Percentiles rank a stretch among this genome's conserved stretches.
These are phyloP conservation scores for Lepeophtheirus salmonis DNA, from an alignment of 1,140 invertebrate species.

Conservation along the genomic window DNA sequence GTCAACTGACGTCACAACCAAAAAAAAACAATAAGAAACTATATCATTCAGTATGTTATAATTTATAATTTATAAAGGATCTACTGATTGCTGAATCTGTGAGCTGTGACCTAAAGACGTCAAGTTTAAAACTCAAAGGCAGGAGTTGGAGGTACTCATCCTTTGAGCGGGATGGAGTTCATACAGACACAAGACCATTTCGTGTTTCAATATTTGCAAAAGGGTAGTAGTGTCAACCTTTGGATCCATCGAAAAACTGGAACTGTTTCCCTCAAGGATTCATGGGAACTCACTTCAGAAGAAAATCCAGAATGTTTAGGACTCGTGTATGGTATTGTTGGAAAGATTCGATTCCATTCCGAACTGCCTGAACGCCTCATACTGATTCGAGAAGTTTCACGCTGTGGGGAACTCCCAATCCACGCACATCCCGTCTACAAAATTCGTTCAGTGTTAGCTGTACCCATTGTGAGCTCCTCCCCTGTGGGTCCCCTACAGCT, in stretches of 20 bases:
- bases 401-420: neutral
- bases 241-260: neutral
- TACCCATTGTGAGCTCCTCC: neutral
- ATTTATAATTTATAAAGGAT: too few species aligned
- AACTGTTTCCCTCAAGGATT: neutral
- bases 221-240: neutral
- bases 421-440: neutral
- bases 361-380: neutral
- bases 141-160: too few species aligned
- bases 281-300: slow-evolving; percentile 1
- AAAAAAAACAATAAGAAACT: too few species aligned
- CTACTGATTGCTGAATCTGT: too few species aligned
- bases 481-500: neutral
- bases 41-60: too few species aligned
- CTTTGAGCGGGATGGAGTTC: slow-evolving; percentile 10
- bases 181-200: slow-evolving; percentile 1
- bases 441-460: neutral
- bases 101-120: too few species aligned
- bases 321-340: slow-evolving; percentile 1
- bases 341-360: slow-evolving; percentile 5
- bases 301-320: slow-evolving; percentile 18
- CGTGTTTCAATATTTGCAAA: slow-evolving; percentile 5
- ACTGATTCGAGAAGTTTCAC: neutral
- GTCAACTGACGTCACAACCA: too few species aligned
- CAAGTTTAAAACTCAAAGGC: too few species aligned